Base-by-base conservation (phyloP, 2,888 invertebrate species). In the Himalopsyche japonica region DNA sequence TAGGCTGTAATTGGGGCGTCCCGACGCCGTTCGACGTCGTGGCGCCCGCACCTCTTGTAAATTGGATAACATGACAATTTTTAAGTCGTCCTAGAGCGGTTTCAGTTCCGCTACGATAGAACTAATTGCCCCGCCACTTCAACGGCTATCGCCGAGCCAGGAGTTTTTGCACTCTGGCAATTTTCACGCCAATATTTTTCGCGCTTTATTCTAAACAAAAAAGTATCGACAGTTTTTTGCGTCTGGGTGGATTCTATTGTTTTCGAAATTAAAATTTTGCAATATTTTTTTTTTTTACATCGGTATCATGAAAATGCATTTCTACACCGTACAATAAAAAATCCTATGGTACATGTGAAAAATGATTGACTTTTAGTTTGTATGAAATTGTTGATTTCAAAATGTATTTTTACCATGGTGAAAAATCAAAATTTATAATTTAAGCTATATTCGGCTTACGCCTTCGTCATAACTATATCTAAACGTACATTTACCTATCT, bases 91-190 rank as follows among this genome's bases (percentile, higher is more conserved):
- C 76, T 49, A 43, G 34, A 27, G 77, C 77, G 30, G 24, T 32
- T 49, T n/a, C 78, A 30, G 64, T 48, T 34, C 24, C 43, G 18
- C 70, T 18, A 47, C 70, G 47, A 64, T 76, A 80, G 70, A 76
- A 82, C 83, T 85, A 84, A 85, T 85, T 85, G 85, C 83, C 79
- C 49, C 76, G 34, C 43, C 85, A 83, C 83, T 85, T 78, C 24
- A 85, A n/a, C 8, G 81, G 43, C 18, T 78, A 30, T 49, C 49
- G 76, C 24, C 47, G 78, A 78, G 32, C 20, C 57, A 20, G 20
- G 7, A 57, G 20, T 20, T 20, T 57, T 57, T 57, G n/a, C 57
- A 20, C 20, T 18, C 34, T 4, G 24, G 70, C 30, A 76, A 20
- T 78, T 49, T 48, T 79, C 47, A 76, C 82, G 70, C 64, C 82